These are phyloP conservation scores for Drosophila albomicans DNA, from an alignment of 1,140 invertebrate genomes.

Conservation along the genomic window DNA sequence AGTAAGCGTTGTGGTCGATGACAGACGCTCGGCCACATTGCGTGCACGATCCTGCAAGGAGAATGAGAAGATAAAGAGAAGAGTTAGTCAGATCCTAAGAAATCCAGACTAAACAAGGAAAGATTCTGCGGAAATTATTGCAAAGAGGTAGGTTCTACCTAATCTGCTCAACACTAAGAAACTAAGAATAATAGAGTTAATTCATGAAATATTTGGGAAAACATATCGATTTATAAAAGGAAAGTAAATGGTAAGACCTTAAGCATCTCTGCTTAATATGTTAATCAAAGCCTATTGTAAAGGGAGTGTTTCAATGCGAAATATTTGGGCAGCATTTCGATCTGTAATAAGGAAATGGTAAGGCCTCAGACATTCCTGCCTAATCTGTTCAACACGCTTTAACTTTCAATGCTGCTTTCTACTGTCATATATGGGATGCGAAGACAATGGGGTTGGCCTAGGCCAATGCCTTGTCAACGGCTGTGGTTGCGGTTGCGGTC, in stretches of 20 bases:
- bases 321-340: not conserved
- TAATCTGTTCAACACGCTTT: conserved; percentile 5
- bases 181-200: no score
- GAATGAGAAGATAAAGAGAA: conserved; percentile 38
- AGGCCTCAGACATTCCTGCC: conserved; percentile 1
- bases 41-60: conserved; percentile 91
- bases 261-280: no score
- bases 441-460: conserved; percentile 31
- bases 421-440: conserved; percentile 16
- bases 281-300: no score
- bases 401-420: conserved; percentile 3
- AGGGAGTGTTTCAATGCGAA: not conserved
- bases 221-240: no score
- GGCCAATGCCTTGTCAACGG: conserved; percentile 22
- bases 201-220: no score
- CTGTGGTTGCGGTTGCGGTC: not conserved
- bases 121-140: not conserved
- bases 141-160: no score
- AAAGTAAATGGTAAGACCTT: no score
- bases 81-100: not conserved
- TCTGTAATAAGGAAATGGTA: not conserved
- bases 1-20: conserved; percentile 93
- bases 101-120: not conserved
- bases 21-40: conserved; percentile 90
- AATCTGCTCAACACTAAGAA: no score